Base-by-base conservation (phyloP, 2,888 invertebrate genomes). In the Panzeria rudis region DNA sequence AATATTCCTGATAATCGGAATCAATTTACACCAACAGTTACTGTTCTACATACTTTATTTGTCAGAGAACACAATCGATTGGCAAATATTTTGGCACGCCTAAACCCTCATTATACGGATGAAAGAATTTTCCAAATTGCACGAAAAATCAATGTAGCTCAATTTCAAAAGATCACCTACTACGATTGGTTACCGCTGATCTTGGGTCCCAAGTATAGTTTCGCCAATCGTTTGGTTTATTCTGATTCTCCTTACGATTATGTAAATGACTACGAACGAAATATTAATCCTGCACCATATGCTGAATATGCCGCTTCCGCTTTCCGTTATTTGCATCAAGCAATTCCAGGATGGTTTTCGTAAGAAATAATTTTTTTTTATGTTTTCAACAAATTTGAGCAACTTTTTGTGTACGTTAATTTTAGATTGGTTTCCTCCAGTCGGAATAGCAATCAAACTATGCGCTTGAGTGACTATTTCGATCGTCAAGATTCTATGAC, bases 221-320 rank as follows among this genome's bases (percentile, higher is more conserved):
- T 90, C 29, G 76, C 87, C 1, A 90, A 89, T 71, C 88, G 89
- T 0, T 87, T 92, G 3, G 87, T 90, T 7, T 87, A 90, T 68
- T 83, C 87, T 9, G 82, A 54, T 20, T 32, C 88, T 3, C 73
- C 87, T 0, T 86, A 84, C 17, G 92, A 92, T 9, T 93, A 91
- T 87, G 91, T 92, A 2, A 92, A 93, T 73, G 92, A 93, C 79
- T 95, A 95, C 87, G 92, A 94, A 71, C 86, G 88, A 82, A 89
- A 89, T 23, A 91, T 94, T 3, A 93, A 94, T 91, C 93, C 94
- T 1, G 91, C 93, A 2, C 93, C 94, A 9, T 92, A 93, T 11
- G 94, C 94, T 86, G 94, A 93, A 83, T 95, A 94, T 89, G 93
- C 95, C 0, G 92, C 94, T 0, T 94, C 94, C 7, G 95, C 95